Evolutionary conservation across 1,140 invertebrate species (phyloP).

Genomic region (Drosophila fuyamai): DNA sequence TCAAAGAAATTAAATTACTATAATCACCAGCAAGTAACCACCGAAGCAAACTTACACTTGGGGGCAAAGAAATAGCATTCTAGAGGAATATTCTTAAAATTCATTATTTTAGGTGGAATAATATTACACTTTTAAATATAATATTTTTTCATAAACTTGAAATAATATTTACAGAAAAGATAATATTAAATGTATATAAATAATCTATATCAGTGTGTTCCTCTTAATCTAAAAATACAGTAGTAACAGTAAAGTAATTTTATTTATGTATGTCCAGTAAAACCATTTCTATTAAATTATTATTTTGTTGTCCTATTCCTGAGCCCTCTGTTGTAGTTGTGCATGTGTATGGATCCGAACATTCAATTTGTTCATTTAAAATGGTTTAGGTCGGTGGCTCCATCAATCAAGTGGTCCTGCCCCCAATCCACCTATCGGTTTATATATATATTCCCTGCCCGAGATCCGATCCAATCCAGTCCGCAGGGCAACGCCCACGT

Average conservation of each 20-base stretch:
- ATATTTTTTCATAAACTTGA: too few relatives aligned
- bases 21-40: constrained; percentile 39
- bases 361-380: constrained; percentile 82
- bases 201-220: too few relatives aligned
- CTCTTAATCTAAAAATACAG: too few relatives aligned
- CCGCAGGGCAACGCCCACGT: constrained; percentile 46
- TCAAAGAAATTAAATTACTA: constrained; percentile 54
- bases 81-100: too few relatives aligned
- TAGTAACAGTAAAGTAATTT: too few relatives aligned
- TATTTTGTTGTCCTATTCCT: neutral
- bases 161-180: constrained; percentile 3
- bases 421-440: constrained; percentile 8
- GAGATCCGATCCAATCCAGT: constrained; percentile 10
- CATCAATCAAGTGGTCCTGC: constrained; percentile 66
- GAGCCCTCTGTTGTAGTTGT: constrained; percentile 6
- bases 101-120: too few relatives aligned
- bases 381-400: constrained; percentile 64
- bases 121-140: too few relatives aligned
- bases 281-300: neutral
- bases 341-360: constrained; percentile 16
- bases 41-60: neutral
- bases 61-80: neutral
- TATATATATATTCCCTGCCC: neutral
- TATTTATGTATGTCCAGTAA: too few relatives aligned
- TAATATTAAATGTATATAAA: too few relatives aligned